Evolutionary conservation across 1,140 invertebrate genomes (phyloP).

Genomic region (Heliconius nattereri): DNA sequence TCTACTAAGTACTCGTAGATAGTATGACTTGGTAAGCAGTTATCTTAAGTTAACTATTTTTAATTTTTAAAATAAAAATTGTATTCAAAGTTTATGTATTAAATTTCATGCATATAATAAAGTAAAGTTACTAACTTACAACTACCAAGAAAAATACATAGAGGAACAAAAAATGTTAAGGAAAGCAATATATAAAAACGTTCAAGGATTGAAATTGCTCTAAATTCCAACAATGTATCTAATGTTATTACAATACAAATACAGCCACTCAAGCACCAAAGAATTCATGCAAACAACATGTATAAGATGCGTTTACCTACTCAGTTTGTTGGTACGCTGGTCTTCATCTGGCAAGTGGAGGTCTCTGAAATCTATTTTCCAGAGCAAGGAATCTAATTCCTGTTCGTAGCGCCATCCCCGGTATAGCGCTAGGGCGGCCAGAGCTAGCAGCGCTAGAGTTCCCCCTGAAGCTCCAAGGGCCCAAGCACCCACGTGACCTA

Average conservation of each 20-base stretch:
- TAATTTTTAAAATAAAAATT: background rate
- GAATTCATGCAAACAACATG: constrained; percentile 64
- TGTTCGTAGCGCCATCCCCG: constrained; percentile 97
- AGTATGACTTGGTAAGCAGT: background rate
- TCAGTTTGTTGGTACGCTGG: constrained; percentile 78
- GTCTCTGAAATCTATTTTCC: constrained; percentile 97
- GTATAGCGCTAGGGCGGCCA: constrained; percentile 88
- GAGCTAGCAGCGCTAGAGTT: constrained; percentile 85
- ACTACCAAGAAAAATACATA: background rate
- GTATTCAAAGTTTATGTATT: background rate
- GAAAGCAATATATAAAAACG: background rate
- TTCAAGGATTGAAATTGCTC: background rate
- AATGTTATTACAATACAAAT: background rate
- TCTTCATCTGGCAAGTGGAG: constrained; percentile 82
- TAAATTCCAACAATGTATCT: no score
- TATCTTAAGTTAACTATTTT: background rate
- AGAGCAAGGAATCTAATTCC: constrained; percentile 95
- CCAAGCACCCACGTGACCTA: constrained; percentile 92
- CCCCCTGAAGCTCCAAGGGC: constrained; percentile 89
- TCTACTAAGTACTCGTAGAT: background rate
- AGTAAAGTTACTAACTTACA: no score
- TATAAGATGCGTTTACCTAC: constrained; percentile 79
- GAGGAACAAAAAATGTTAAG: background rate
- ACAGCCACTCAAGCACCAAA: background rate
- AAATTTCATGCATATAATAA: background rate